Evolutionary conservation across 30 jellyfish, hydroid and myxozoan species (phyloP), one percentile per base, ranked within the genome.

Genomic region (Chironex yamaguchii): DNA sequence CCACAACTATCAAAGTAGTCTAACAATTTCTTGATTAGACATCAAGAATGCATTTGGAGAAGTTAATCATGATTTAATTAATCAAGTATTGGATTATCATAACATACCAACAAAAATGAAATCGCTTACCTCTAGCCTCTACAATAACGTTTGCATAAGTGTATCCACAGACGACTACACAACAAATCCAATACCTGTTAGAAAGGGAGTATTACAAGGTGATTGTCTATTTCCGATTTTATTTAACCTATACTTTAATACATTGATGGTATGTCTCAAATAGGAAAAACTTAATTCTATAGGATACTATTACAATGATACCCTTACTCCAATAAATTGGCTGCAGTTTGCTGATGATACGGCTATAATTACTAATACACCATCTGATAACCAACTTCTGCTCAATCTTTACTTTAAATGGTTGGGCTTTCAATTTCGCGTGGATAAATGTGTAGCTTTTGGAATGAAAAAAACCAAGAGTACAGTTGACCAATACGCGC

Each of bases 191-290:
- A n/a, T n/a, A n/a, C 62, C 81, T 67, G 81, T 17, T 29, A 6
- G 62, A 4, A 58, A 21, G 1, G 81, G 81, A n/a, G 81, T 67
- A 31, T 63, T 67, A 27, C 81, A 67, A 67, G 70, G 0, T 30
- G 81, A 24, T 30, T 29, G 81, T 12, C 54, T 27, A 9, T 0
- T 58, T 63, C 71, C 81, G 14, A 27, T 67, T 6, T 3, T 67
- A 30, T 67, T 67, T 30, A 67, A 67, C 29, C 72, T 67, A n/a
- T 67, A 63, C 24, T 67, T 67, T 3, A 67, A 23, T 29, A 67
- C n/a, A n/a, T n/a, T n/a, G n/a, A n/a, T n/a, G n/a, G n/a, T n/a
- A n/a, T n/a, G n/a, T n/a, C n/a, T n/a, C n/a, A n/a, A n/a, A n/a
- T n/a, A n/a, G n/a, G n/a, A n/a, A n/a, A n/a, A n/a, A n/a, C n/a